Conservation (phyloP, 2,797 vertebrate genomes). For the Sphenodon punctatus region DNA sequence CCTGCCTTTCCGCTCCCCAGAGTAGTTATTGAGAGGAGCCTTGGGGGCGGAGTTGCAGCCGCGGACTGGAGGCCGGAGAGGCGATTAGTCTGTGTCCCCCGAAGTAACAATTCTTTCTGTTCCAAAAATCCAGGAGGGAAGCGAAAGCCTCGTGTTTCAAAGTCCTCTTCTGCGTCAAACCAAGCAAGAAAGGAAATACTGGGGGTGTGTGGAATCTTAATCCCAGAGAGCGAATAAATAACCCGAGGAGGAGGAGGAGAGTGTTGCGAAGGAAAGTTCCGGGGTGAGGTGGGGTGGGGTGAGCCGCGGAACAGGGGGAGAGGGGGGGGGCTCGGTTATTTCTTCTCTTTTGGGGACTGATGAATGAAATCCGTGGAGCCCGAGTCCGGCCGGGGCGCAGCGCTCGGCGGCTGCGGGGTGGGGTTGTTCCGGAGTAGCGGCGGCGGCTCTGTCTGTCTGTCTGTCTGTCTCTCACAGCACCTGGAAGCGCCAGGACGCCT, state of each 20-base stretch:
- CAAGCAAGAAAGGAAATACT: constrained; percentile 34
- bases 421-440: neutral
- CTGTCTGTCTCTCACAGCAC: constrained; percentile 86
- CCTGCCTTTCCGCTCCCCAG: neutral
- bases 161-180: constrained; percentile 61
- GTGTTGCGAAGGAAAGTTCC: neutral
- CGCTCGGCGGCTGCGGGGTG: neutral
- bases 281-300: neutral
- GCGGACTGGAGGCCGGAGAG: neutral
- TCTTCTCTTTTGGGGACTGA: neutral
- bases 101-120: neutral
- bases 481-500: constrained; percentile 98
- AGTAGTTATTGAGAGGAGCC: neutral
- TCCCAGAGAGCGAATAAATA: constrained; percentile 77
- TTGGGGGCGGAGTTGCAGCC: too few species aligned
- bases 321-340: neutral
- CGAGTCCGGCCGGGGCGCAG: neutral
- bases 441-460: neutral
- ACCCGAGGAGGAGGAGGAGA: constrained; percentile 31
- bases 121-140: neutral
- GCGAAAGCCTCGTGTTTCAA: neutral
- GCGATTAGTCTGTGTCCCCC: constrained; percentile 16
- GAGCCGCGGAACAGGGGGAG: neutral
- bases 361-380: too few species aligned
- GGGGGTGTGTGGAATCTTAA: neutral